Conservation (phyloP, 1,140 invertebrate species). For the Lordiphosa mommai region DNA sequence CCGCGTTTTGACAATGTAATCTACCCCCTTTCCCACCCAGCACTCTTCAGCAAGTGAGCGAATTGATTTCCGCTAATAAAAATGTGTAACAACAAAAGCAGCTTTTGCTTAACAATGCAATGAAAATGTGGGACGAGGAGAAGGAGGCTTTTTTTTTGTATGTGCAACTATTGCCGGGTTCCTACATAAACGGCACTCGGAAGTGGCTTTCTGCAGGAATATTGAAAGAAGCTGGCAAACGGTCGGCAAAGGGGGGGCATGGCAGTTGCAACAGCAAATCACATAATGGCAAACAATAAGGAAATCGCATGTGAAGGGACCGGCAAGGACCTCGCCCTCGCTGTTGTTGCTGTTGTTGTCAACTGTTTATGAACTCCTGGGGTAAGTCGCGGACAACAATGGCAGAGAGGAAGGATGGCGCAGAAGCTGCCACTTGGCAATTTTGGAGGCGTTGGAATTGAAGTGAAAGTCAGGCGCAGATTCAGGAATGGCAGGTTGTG, state of each 20-base stretch:
- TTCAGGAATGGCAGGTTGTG: too few species aligned
- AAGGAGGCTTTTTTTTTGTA: too few species aligned
- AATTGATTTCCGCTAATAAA: slow-evolving; percentile 74
- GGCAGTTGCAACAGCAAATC: slow-evolving; percentile 38
- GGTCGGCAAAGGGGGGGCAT: slow-evolving; percentile 11
- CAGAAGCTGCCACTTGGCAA: slow-evolving; percentile 35
- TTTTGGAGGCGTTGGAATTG: slow-evolving; percentile 60
- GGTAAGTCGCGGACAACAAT: slow-evolving; percentile 40
- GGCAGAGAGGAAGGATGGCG: background rate
- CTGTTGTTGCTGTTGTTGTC: slow-evolving; percentile 11
- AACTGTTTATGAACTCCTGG: slow-evolving; percentile 56
- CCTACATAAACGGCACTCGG: slow-evolving; percentile 15
- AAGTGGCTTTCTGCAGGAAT: slow-evolving; percentile 35
- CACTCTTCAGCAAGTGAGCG: slow-evolving; percentile 46
- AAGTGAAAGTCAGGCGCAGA: slow-evolving; percentile 58
- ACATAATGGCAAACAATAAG: slow-evolving; percentile 63
- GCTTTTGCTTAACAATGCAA: slow-evolving; percentile 44
- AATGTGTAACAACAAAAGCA: slow-evolving; percentile 40
- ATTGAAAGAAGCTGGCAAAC: slow-evolving; percentile 30
- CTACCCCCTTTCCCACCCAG: slow-evolving; percentile 13
- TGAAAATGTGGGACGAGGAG: slow-evolving; percentile 10
- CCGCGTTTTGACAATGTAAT: background rate
- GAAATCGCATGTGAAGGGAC: slow-evolving; percentile 67
- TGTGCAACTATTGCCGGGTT: slow-evolving; percentile 5
- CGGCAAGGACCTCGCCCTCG: slow-evolving; percentile 5